These are phyloP conservation scores for Drosophila kikkawai DNA, from an alignment of 1,140 invertebrate genomes.

Conservation along the genomic window DNA sequence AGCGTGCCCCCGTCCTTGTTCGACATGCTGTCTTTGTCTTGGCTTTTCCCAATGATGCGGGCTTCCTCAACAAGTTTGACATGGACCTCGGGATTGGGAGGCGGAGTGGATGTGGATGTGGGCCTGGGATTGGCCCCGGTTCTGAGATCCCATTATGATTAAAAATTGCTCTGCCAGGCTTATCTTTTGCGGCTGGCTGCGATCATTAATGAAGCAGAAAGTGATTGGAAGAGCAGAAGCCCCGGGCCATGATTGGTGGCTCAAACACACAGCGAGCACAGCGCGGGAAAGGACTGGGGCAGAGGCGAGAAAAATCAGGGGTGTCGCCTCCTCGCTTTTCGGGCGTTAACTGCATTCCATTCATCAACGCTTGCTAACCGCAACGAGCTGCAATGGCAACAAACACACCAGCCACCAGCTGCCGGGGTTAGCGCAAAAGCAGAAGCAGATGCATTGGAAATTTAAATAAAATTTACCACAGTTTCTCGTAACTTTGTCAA, in stretches of 20 bases:
- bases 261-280: constrained; percentile 14
- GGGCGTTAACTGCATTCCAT: constrained; percentile 82
- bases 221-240: constrained; percentile 37
- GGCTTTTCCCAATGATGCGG: constrained; percentile 53
- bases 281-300: not conserved
- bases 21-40: constrained; percentile 58
- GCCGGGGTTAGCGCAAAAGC: constrained; percentile 14
- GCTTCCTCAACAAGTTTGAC: constrained; percentile 77
- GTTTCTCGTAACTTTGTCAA: constrained; percentile 81
- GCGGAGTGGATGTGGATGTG: not conserved
- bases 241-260: constrained; percentile 61
- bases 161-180: constrained; percentile 72
- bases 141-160: constrained; percentile 73
- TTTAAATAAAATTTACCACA: constrained; percentile 83
- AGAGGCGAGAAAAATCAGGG: constrained; percentile 53
- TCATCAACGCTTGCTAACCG: constrained; percentile 79
- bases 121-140: constrained; percentile 1
- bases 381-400: constrained; percentile 53
- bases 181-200: constrained; percentile 64
- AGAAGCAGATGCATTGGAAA: constrained; percentile 72
- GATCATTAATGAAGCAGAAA: constrained; percentile 64
- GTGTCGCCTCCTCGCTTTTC: constrained; percentile 43
- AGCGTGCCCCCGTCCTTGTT: constrained; percentile 60
- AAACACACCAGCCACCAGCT: constrained; percentile 16
- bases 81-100: constrained; percentile 24